phyloP scores from a whole-genome alignment of 1,140 invertebrate genomes.

The Pogonomyrmex californicus region DNA sequence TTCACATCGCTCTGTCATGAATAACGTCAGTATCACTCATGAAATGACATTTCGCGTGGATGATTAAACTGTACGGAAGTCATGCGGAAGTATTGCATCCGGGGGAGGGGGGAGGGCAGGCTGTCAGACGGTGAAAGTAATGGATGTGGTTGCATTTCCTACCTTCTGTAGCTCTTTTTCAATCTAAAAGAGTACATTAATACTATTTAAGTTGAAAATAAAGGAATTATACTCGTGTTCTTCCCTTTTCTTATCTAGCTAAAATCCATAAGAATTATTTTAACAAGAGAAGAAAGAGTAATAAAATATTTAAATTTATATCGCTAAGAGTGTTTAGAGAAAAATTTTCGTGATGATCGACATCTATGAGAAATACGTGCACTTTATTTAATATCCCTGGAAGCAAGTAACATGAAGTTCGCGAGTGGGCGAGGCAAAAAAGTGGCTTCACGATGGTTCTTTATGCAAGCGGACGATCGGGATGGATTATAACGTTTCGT shows the following conservation, averaged over 20 bases:
- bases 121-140: neutral
- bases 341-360: neutral
- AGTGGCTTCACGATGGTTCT: neutral
- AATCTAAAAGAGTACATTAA: slow-evolving; percentile 25
- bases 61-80: slow-evolving; percentile 31
- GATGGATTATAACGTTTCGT: slow-evolving; percentile 16
- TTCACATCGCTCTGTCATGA: neutral
- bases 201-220: neutral
- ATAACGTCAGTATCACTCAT: neutral
- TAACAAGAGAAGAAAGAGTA: neutral
- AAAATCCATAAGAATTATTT: neutral
- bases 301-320: neutral
- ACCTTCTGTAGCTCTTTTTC: neutral
- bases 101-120: no score
- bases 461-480: neutral
- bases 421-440: slow-evolving; percentile 29
- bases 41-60: neutral
- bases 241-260: neutral
- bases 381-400: slow-evolving; percentile 37
- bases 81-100: slow-evolving; percentile 2
- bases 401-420: slow-evolving; percentile 16
- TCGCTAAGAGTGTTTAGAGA: neutral
- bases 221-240: neutral
- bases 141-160: neutral
- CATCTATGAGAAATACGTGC: neutral